phyloP scores from a whole-genome alignment of 2,113 vertebrate species.

The Amphilophus citrinellus region DNA sequence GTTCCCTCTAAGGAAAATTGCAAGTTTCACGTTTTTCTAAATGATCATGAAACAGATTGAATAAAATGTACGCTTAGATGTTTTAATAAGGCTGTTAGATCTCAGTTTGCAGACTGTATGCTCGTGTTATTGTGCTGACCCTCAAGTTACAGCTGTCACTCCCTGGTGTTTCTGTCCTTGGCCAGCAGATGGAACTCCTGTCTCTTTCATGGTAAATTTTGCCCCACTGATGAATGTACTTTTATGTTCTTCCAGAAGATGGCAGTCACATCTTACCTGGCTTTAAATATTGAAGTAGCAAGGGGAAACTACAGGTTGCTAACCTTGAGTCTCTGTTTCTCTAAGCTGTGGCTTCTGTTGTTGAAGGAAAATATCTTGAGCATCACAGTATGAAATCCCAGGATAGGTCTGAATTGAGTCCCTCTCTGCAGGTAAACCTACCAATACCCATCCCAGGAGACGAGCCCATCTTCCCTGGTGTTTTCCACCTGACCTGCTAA shows the following conservation, averaged over 20 bases:
- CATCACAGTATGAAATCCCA: slow-evolving; percentile 41
- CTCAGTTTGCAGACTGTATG: background rate
- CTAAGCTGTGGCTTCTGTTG: background rate
- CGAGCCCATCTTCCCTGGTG: background rate
- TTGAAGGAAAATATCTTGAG: background rate
- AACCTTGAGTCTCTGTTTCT: background rate
- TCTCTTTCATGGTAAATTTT: background rate
- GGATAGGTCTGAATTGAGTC: slow-evolving; percentile 13
- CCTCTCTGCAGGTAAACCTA: slow-evolving; percentile 13
- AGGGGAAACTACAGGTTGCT: background rate
- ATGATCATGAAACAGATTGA: background rate
- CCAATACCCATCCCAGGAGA: background rate
- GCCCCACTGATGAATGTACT: background rate
- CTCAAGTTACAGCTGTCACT: background rate
- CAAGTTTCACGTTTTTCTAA: background rate
- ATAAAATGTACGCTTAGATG: background rate
- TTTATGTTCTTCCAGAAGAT: slow-evolving; percentile 5
- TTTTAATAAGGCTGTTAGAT: background rate
- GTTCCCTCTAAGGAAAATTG: too few relatives aligned
- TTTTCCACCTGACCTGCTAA: slow-evolving; percentile 47
- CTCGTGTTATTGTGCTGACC: background rate
- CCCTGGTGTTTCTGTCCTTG: background rate
- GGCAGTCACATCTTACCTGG: background rate
- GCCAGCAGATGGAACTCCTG: slow-evolving; percentile 27
- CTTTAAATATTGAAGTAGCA: background rate